A percentile compares a stretch with the other conserved stretches of the same genome.
Evolutionary conservation across 2,888 invertebrate genomes (phyloP).

Genomic region (Idaea dimidiata): DNA sequence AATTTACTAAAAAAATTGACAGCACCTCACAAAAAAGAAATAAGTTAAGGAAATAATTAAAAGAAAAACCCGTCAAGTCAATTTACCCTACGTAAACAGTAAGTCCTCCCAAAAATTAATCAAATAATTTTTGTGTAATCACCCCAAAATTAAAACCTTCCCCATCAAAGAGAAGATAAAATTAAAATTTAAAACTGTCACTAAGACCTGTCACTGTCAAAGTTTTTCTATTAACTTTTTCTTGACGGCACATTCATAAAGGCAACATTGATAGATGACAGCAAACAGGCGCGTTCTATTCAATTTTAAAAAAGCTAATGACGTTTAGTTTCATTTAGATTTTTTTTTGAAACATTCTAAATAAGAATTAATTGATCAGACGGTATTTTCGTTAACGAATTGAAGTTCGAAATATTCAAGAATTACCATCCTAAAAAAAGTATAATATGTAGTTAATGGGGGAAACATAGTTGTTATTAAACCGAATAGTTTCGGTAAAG

Average conservation of each 20-base stretch:
- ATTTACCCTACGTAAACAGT: slow-evolving; percentile 12
- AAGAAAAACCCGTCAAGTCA: slow-evolving; percentile 18
- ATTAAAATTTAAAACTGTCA: slow-evolving; percentile 73
- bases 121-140: no score
- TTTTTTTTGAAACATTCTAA: slow-evolving; percentile 16
- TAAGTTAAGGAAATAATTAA: slow-evolving; percentile 7
- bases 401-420: no score
- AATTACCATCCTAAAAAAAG: no score
- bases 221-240: slow-evolving; percentile 78
- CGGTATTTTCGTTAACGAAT: slow-evolving; percentile 7
- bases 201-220: slow-evolving; percentile 61
- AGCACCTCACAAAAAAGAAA: slow-evolving; percentile 4
- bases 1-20: background rate
- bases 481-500: no score
- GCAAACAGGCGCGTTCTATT: slow-evolving; percentile 30
- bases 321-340: slow-evolving; percentile 20
- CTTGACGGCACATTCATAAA: slow-evolving; percentile 76
- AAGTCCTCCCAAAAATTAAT: no score
- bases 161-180: slow-evolving; percentile 40
- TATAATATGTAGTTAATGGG: no score
- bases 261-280: slow-evolving; percentile 63
- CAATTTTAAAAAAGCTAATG: slow-evolving; percentile 29
- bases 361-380: slow-evolving; percentile 6
- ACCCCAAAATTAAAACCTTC: slow-evolving; percentile 37
- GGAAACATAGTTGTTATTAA: no score